Base-by-base conservation (phyloP, 2,113 vertebrate species). In the Rhinichthys klamathensis region DNA sequence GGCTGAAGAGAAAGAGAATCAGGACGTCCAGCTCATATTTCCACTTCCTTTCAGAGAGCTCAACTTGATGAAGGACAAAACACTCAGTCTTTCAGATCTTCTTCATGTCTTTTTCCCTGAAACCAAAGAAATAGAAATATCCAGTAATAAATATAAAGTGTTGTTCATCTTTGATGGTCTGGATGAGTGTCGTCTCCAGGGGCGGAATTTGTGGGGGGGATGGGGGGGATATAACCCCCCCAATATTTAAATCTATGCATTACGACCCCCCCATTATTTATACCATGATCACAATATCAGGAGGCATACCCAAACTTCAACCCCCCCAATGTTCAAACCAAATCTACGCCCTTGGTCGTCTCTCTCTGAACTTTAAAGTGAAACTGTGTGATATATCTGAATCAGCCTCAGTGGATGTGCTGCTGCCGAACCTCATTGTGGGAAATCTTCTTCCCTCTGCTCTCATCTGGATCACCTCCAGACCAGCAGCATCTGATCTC, bases 391-490 rank as follows among this genome's bases (percentile, higher is more conserved):
- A 67, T 32, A 7, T 18, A 32, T 18, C 15, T 32, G 27, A 67
- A 67, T 32, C 30, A 32, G 27, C 30, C 1, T 67, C 63, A 67
- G 63, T 67, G 30, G 63, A 67, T 1, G 15, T 1, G 30, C 63
- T 67, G 1, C 15, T 67, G 3, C 4, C 0, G 1, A 67, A 67
- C 63, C 27, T 67, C 15, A 32, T 67, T 67, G 6, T 0, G 30
- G 63, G 63, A 6, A 67, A 32, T 18, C 27, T 67, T 15, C 63
- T 67, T 67, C 63, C 63, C 6, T 67, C 63, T 9, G 15, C 63
- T 32, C 63, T 67, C 63, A 67, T 67, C 63, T 67, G 63, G 63
- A 67, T 67, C 63, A 67, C 63, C 63, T 67, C 63, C 63, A 67
- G 63, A 67, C 63, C 63, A 32, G 63, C 63, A 67, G 63, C 63